phyloP scores from a whole-genome alignment of 2,888 invertebrate species.

The Oligia strigilis region DNA sequence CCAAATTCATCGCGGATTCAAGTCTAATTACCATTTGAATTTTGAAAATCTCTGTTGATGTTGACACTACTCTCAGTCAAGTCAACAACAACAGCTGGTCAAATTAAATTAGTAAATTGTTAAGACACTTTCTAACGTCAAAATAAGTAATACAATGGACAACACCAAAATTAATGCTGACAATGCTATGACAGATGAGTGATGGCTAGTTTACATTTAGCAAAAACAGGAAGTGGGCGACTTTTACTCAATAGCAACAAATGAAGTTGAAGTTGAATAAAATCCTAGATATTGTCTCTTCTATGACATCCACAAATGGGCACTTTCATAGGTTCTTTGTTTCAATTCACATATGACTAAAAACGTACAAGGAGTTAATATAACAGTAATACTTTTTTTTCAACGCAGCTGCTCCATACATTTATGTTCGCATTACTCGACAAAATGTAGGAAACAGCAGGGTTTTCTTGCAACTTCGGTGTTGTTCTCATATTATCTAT shows the following conservation, averaged over 20 bases:
- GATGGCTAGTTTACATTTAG: constrained; percentile 25
- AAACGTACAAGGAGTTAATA: too few species aligned
- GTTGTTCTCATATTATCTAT: too few species aligned
- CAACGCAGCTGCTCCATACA: not conserved
- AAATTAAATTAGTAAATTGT: constrained; percentile 11
- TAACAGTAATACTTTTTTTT: too few species aligned
- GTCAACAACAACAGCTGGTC: constrained; percentile 4
- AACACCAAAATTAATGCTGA: constrained; percentile 2
- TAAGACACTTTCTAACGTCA: constrained; percentile 8
- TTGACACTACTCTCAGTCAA: not conserved
- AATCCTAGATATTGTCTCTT: not conserved
- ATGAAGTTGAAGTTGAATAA: too few species aligned
- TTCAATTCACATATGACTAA: too few species aligned
- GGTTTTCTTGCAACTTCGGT: not conserved
- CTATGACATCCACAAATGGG: not conserved
- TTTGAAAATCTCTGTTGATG: not conserved
- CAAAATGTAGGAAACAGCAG: too few species aligned
- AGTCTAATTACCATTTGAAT: not conserved
- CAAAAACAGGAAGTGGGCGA: constrained; percentile 1
- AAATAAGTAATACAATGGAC: not conserved
- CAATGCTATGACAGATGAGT: constrained; percentile 29
- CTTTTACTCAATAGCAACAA: too few species aligned
- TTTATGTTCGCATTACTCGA: too few species aligned
- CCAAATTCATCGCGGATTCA: not conserved
- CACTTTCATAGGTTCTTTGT: too few species aligned